Conservation (phyloP, 2,113 vertebrate genomes). For the Passer domesticus region DNA sequence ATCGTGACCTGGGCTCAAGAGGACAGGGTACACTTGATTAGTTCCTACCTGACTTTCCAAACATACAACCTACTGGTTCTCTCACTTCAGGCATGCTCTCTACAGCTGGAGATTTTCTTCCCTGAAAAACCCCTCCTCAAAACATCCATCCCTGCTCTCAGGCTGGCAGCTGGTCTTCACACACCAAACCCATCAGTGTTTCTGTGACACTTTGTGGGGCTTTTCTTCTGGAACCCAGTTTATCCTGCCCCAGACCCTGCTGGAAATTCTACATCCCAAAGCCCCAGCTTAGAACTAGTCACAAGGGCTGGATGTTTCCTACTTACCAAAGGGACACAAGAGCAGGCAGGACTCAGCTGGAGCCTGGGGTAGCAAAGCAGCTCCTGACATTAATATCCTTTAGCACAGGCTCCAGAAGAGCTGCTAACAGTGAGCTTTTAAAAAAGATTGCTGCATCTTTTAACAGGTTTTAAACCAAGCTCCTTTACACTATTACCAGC, state of each 20-base stretch:
- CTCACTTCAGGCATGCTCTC: neutral
- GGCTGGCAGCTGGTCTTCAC: neutral
- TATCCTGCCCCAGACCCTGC: neutral
- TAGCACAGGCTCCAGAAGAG: neutral
- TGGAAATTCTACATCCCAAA: neutral
- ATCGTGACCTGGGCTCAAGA: neutral
- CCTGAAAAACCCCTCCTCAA: neutral
- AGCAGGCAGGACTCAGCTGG: neutral
- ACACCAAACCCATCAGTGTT: neutral
- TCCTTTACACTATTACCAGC: constrained; percentile 40
- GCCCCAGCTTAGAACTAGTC: neutral
- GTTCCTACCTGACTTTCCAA: neutral
- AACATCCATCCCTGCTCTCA: neutral
- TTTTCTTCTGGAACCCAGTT: neutral
- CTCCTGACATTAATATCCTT: constrained; percentile 45
- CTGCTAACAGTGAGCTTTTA: neutral
- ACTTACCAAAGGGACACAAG: neutral
- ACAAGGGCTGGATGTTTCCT: neutral
- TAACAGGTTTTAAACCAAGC: constrained; percentile 38
- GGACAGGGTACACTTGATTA: neutral
- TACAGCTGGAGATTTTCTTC: neutral
- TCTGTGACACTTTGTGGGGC: rapidly evolving
- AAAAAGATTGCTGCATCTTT: constrained; percentile 15
- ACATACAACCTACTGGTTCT: neutral
- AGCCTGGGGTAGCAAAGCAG: neutral